phyloP scores from a whole-genome alignment of 1,140 invertebrate species.

The Drosophila suzukii region DNA sequence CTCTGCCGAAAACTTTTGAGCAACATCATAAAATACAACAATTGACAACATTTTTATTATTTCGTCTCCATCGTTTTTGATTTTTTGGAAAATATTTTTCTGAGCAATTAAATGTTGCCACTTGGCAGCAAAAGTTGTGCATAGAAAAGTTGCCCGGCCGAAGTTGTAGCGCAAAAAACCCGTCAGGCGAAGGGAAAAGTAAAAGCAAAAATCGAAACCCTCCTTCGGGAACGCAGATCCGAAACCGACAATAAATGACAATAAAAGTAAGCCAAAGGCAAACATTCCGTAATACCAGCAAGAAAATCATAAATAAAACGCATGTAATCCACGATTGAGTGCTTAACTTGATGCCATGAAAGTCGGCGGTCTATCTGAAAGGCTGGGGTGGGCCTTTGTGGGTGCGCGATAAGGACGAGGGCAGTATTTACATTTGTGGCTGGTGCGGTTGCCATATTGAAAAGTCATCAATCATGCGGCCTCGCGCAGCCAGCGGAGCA shows the following conservation, averaged over 20 bases:
- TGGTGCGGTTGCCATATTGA: slow-evolving; percentile 64
- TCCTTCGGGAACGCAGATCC: slow-evolving; percentile 26
- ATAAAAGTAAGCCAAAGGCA: slow-evolving; percentile 68
- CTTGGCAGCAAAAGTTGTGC: slow-evolving; percentile 68
- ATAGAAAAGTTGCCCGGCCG: slow-evolving; percentile 64
- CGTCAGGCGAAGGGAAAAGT: slow-evolving; percentile 48
- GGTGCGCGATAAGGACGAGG: slow-evolving; percentile 25
- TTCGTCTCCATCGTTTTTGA: slow-evolving; percentile 25
- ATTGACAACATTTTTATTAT: slow-evolving; percentile 73
- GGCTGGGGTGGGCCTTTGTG: not conserved
- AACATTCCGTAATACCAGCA: slow-evolving; percentile 74
- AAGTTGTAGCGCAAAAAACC: slow-evolving; percentile 65
- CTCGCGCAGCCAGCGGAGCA: slow-evolving; percentile 60
- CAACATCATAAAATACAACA: slow-evolving; percentile 76
- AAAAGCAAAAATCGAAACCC: slow-evolving; percentile 49
- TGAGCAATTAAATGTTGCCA: slow-evolving; percentile 82
- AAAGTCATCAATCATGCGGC: slow-evolving; percentile 76
- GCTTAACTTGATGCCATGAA: slow-evolving; percentile 67
- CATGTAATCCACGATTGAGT: slow-evolving; percentile 80
- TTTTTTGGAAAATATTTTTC: slow-evolving; percentile 71
- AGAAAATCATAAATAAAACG: slow-evolving; percentile 81
- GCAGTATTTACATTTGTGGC: slow-evolving; percentile 75
- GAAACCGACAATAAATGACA: slow-evolving; percentile 52
- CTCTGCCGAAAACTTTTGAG: slow-evolving; percentile 33
- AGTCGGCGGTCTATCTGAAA: slow-evolving; percentile 21